Base-by-base conservation (phyloP, 1,140 invertebrate genomes). In the Rhizoglyphus robini region DNA sequence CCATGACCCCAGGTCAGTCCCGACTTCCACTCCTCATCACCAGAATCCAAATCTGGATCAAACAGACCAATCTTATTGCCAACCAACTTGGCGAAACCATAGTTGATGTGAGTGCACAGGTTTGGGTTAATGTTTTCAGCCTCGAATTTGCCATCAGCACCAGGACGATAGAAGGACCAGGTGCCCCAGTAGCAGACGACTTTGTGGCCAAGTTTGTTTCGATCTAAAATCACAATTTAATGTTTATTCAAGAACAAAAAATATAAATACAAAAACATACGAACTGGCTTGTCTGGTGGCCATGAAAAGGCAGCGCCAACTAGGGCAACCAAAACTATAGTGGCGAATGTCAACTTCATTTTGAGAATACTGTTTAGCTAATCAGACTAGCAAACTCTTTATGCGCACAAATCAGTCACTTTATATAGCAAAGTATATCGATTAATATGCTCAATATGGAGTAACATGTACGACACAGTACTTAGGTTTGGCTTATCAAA, bases 91-190 rank as follows among this genome's bases (percentile, higher is more conserved):
- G 88, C 91, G 75, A 96, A 96, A 23, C 91, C 88, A 75, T 92
- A 96, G 70, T 95, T 90, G 71, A 96, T 81, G 77, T 96, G 93
- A 0, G 92, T 96, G 75, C 93, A 96, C 13, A 96, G 81, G 76
- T 92, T 46, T 60, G 58, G 58, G 36, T 60, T 60, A 3, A 60
- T 29, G 36, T 60, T 60, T 60, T 60, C 58, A 3, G 58, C 58
- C 18, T 60, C 4, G 36, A 60, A 60, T 27, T 60, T 60, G 31
- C 58, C 58, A 3, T 13, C 3, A 29, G 2, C 27, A 11, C 36
- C 36, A 4, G 58, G 58, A 5, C 58, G 3, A 46, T 60, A 60
- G 36, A 38, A 60, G 13, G 58, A 29, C 58, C 38, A 60, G 31
- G 58, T 60, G 2, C 58, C 32, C 58, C 58, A 60, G 29, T 60